Conservation (phyloP, 2,888 invertebrate genomes). For the Chrysolina americana region DNA sequence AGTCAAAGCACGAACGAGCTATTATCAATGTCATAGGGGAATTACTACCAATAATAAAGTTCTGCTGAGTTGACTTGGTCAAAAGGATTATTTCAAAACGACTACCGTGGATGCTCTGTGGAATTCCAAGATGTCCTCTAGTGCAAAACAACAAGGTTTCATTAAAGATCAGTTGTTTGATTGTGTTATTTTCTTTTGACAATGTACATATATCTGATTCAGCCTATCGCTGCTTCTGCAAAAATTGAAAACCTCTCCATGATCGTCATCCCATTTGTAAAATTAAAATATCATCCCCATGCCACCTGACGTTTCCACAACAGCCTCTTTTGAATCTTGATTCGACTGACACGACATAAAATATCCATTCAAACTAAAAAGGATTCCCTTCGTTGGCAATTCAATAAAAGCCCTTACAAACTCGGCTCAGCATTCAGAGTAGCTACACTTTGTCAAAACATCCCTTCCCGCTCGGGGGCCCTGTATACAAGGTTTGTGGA, state of each 20-base stretch:
- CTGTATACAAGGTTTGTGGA: constrained; percentile 19
- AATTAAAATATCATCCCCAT: constrained; percentile 14
- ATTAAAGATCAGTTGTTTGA: no score
- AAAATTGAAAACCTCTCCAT: background rate
- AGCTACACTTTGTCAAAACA: constrained; percentile 24
- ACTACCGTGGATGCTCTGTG: no score
- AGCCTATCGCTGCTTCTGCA: background rate
- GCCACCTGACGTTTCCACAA: constrained; percentile 10
- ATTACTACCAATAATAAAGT: no score
- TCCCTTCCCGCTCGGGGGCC: background rate
- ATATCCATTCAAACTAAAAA: constrained; percentile 27
- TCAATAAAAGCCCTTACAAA: constrained; percentile 33
- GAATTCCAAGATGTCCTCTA: no score
- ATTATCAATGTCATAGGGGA: no score
- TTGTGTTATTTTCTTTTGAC: no score
- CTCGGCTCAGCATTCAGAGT: constrained; percentile 3
- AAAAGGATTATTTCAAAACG: no score
- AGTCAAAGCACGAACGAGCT: no score
- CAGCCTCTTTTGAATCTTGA: constrained; percentile 19
- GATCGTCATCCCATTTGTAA: constrained; percentile 20
- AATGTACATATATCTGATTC: background rate
- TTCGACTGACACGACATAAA: constrained; percentile 26
- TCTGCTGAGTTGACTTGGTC: no score
- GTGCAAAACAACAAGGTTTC: no score
- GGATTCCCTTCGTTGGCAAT: constrained; percentile 25